Evolutionary conservation across 2,888 invertebrate genomes (phyloP), one percentile per base, ranked within the genome.

Genomic region (Acanthopleura granulata): DNA sequence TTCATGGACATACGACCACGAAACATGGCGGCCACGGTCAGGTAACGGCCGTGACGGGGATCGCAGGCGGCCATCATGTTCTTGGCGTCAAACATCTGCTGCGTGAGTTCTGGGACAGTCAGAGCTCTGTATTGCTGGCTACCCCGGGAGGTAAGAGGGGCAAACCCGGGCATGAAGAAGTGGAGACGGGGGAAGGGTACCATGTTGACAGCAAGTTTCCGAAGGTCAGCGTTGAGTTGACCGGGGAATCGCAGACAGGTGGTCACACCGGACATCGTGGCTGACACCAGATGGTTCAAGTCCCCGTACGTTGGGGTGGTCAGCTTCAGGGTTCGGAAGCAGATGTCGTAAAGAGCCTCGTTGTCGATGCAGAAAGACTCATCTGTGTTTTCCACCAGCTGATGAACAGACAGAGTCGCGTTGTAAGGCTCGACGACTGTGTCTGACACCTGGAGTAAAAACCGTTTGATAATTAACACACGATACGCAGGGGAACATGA

Each of bases 341-440:
- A 92, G 77, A 92, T 92, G 79, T 92, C 92, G 83, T 92, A 92
- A 15, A 92, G 84, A 62, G 84, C 84, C 79, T 90, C 90, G 81
- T 89, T 91, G 83, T 91, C 91, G 76, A 91, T 49, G 12, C 57
- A 57, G 57, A 57, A 57, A 57, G 57, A 57, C 22, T 57, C 57
- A 12, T 57, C 57, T 3, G 89, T 90, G 81, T 90, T 88, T 77
- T 89, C 89, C 30, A 89, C 91, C 40, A 72, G 92, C 89, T 95
- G 95, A 85, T 95, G 95, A 78, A 95, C 95, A 40, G 95, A 95
- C 71, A 95, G 92, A 14, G 95, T 95, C 75, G 95, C 95, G 88
- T 95, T 95, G 93, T 95, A 95, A 4, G 95, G 95, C 90, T 87
- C 87, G 9, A 87, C 87, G 27, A 87, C 87, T 40, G 87, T 95